A percentile compares a stretch with the other conserved stretches of the same genome.
Conservation (phyloP, 2,113 vertebrate species). For the Callaeas wilsoni region DNA sequence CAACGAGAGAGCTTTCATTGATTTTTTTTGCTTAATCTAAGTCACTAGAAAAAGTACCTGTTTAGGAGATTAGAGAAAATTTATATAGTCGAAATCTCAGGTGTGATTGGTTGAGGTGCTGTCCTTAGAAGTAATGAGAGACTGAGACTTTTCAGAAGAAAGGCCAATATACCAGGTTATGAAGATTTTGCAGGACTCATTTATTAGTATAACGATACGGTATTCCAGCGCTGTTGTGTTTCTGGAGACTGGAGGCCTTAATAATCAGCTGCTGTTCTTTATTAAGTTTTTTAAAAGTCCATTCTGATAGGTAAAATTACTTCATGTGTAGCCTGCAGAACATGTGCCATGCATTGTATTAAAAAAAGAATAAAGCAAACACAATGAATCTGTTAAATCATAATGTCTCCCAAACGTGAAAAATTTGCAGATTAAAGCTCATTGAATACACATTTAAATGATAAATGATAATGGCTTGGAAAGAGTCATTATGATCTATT, state of each 20-base stretch:
- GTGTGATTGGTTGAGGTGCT: not conserved
- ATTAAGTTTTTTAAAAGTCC: not conserved
- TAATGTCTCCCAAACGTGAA: conserved; percentile 62
- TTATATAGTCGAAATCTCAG: not conserved
- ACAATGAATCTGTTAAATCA: conserved; percentile 64
- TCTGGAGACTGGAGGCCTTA: not conserved
- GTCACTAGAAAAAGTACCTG: not conserved
- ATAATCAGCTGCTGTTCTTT: not conserved
- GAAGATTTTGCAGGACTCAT: not conserved
- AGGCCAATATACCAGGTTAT: not conserved
- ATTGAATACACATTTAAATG: conserved; percentile 69
- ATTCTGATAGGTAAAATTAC: not conserved
- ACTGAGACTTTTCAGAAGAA: not conserved
- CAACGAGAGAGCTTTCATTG: not conserved
- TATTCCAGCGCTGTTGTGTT: not conserved
- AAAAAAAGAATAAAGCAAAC: conserved; percentile 56
- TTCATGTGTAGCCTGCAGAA: not conserved
- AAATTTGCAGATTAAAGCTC: conserved; percentile 71
- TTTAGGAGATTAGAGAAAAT: not conserved
- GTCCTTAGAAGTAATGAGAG: not conserved
- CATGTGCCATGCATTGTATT: not conserved
- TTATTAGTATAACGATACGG: fast-evolving
- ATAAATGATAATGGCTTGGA: conserved; percentile 61
- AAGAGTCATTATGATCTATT: conserved; percentile 63
- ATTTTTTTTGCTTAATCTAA: not conserved